Evolutionary conservation across 1,140 invertebrate genomes (phyloP).

Genomic region (Pissodes strobi): DNA sequence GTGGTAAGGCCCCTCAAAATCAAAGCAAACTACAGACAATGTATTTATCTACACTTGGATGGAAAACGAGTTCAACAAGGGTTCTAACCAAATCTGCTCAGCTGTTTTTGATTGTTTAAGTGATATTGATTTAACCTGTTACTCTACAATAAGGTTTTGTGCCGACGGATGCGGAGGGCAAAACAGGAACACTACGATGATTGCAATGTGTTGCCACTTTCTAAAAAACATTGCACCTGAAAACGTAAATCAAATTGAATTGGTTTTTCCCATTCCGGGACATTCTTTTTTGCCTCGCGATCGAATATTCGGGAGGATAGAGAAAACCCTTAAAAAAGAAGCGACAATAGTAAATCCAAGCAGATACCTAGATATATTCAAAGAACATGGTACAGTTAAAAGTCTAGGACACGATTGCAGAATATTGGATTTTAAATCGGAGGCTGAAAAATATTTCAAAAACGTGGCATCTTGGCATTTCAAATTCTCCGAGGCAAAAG

Average conservation of each 20-base stretch:
- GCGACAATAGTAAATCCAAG: neutral
- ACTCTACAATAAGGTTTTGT: neutral
- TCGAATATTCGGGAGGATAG: too few relatives aligned
- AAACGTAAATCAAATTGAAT: neutral
- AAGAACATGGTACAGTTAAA: too few relatives aligned
- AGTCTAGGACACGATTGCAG: neutral
- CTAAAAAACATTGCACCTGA: conserved; percentile 4
- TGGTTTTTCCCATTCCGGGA: too few relatives aligned
- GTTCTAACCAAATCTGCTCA: too few relatives aligned
- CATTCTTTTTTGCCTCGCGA: conserved; percentile 1
- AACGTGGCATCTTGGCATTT: too few relatives aligned
- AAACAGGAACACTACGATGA: conserved; percentile 5
- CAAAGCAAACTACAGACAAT: too few relatives aligned
- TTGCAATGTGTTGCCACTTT: conserved; percentile 7
- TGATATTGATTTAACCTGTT: conserved; percentile 1
- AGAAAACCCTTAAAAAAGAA: neutral
- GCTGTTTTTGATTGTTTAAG: too few relatives aligned
- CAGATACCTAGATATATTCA: neutral
- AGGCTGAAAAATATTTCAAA: conserved; percentile 4
- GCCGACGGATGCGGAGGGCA: neutral
- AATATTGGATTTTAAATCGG: conserved; percentile 6
- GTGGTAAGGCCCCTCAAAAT: too few relatives aligned
- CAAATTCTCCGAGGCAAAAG: too few relatives aligned
- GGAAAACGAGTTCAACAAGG: too few relatives aligned
- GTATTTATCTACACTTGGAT: too few relatives aligned